Conservation (phyloP, 2,888 invertebrate genomes). For the Eurois occulta region DNA sequence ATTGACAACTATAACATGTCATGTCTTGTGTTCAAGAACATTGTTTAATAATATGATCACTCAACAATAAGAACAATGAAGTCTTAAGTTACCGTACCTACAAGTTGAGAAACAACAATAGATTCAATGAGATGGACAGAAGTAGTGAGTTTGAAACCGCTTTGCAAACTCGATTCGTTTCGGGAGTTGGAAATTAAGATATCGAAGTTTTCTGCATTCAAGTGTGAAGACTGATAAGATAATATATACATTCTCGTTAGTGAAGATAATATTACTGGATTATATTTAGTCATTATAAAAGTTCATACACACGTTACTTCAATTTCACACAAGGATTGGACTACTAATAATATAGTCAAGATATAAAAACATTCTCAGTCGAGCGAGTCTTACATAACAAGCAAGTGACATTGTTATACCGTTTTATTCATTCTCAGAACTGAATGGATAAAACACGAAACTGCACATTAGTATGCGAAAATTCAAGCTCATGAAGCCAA, state of each 20-base stretch:
- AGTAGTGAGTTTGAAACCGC: conserved; percentile 33
- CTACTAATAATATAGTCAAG: background rate
- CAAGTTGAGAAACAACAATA: conserved; percentile 42
- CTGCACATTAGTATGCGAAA: conserved; percentile 14
- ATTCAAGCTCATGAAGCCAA: background rate
- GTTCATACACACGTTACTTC: background rate
- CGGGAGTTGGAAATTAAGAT: conserved; percentile 17
- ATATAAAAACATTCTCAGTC: background rate
- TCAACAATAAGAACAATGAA: conserved; percentile 10
- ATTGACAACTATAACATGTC: background rate
- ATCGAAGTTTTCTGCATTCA: conserved; percentile 22
- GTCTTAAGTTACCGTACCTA: conserved; percentile 1
- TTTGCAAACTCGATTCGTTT: conserved; percentile 23
- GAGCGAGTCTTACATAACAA: background rate
- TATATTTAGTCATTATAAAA: background rate
- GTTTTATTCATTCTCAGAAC: background rate
- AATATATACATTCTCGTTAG: conserved; percentile 13
- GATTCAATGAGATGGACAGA: conserved; percentile 25
- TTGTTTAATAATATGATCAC: conserved; percentile 8
- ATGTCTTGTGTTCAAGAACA: background rate
- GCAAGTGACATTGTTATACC: background rate
- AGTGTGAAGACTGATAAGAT: conserved; percentile 42
- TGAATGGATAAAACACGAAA: background rate
- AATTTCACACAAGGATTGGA: background rate
- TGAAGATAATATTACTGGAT: conserved; percentile 8